Conservation (phyloP, 1,140 invertebrate species). For the Lasioglossum albipes region DNA sequence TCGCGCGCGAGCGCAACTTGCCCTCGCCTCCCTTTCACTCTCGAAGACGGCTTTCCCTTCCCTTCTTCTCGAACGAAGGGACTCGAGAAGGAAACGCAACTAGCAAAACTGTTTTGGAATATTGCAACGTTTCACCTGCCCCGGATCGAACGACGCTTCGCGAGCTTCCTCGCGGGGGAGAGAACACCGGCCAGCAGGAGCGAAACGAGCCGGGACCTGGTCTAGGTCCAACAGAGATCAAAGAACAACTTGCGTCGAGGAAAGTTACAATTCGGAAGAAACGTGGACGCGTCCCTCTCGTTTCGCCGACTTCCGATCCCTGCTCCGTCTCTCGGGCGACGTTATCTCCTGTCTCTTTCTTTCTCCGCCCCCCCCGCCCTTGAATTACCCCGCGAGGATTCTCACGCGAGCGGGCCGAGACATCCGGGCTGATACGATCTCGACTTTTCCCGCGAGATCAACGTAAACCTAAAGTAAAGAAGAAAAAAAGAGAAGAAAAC, state of each 20-base stretch:
- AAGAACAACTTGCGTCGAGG: slow-evolving; percentile 48
- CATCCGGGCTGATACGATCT: slow-evolving; percentile 55
- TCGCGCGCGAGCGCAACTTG: neutral
- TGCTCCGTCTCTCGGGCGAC: neutral
- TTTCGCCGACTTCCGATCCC: neutral
- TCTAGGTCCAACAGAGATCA: slow-evolving; percentile 49
- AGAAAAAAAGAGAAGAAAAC: slow-evolving; percentile 37
- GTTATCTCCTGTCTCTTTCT: no score
- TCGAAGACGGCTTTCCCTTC: slow-evolving; percentile 49
- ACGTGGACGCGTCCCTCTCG: slow-evolving; percentile 35
- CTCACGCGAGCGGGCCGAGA: slow-evolving; percentile 37
- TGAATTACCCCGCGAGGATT: slow-evolving; percentile 8
- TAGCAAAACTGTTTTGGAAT: slow-evolving; percentile 66
- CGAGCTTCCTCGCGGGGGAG: slow-evolving; percentile 2
- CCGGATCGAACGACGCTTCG: slow-evolving; percentile 44
- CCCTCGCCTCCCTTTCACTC: slow-evolving; percentile 53
- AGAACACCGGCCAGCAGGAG: neutral
- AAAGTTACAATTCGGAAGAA: slow-evolving; percentile 52
- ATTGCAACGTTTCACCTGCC: slow-evolving; percentile 75
- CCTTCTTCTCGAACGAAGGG: slow-evolving; percentile 32
- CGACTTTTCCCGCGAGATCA: slow-evolving; percentile 41
- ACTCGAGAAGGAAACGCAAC: slow-evolving; percentile 50
- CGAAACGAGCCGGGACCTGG: slow-evolving; percentile 8
- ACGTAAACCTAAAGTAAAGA: slow-evolving; percentile 52
- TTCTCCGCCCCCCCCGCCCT: neutral